These are phyloP conservation scores for Pollenia angustigena DNA, from an alignment of 2,888 invertebrate genomes.

Conservation along the genomic window DNA sequence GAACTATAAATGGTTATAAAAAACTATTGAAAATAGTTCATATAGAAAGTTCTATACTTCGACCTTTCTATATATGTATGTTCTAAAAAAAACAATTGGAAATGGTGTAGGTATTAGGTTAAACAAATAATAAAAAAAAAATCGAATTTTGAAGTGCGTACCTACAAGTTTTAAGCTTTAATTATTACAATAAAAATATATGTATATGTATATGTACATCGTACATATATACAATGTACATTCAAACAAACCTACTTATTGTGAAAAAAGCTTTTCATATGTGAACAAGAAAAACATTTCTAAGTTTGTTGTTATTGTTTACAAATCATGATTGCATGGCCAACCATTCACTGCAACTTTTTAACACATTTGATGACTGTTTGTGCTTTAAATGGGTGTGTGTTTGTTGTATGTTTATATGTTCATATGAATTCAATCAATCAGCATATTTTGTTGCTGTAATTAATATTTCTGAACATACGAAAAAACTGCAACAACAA, in stretches of 20 bases:
- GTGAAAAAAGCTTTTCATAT: not conserved
- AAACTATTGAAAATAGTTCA: no score
- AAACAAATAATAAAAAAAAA: not conserved
- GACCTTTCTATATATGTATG: no score
- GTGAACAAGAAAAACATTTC: slow-evolving; percentile 1
- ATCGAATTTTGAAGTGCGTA: slow-evolving; percentile 12
- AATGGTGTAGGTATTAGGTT: no score
- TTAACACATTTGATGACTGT: slow-evolving; percentile 21
- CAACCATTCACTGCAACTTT: slow-evolving; percentile 19
- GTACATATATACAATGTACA: no score
- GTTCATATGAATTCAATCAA: slow-evolving; percentile 21
- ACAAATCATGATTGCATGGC: slow-evolving; percentile 12
- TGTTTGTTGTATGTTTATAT: not conserved
- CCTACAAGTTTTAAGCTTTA: slow-evolving; percentile 9
- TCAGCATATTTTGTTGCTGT: slow-evolving; percentile 27
- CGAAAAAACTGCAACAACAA: slow-evolving; percentile 10
- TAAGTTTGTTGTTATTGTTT: not conserved
- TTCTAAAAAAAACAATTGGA: no score
- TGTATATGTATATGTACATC: no score
- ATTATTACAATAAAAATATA: not conserved
- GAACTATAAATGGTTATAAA: no score
- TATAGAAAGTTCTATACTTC: no score
- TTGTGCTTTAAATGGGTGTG: not conserved
- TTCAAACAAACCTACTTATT: no score
- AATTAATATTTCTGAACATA: not conserved